Evolutionary conservation across 2,113 vertebrate genomes (phyloP).

Genomic region (Brachypteracias leptosomus): DNA sequence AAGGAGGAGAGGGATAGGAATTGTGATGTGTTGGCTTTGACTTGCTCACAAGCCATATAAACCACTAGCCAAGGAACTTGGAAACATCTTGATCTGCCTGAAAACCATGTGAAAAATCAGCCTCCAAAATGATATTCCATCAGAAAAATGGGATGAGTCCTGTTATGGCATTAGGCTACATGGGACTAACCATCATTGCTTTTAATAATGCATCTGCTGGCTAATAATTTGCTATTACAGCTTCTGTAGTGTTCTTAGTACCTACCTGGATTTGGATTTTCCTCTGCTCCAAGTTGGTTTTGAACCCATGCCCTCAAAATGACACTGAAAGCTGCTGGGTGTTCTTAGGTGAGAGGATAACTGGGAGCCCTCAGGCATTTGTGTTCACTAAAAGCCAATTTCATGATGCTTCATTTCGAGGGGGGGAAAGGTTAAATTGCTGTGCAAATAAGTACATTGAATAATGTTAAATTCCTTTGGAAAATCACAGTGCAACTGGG

Average conservation of each 20-base stretch:
- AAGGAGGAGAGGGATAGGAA: neutral
- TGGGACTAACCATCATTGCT: neutral
- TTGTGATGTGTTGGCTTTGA: neutral
- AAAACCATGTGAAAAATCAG: neutral
- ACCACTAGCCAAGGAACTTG: neutral
- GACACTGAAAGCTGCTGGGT: neutral
- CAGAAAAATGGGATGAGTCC: neutral
- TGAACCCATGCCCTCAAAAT: neutral
- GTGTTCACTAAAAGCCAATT: neutral
- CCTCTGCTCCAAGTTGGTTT: neutral
- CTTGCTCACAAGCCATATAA: neutral
- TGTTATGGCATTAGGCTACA: neutral
- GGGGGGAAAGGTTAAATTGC: neutral
- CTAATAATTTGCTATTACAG: neutral
- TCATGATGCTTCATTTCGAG: neutral
- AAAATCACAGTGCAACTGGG: neutral
- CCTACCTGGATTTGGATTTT: neutral
- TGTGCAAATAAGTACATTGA: neutral
- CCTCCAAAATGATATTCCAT: neutral
- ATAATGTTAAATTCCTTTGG: neutral
- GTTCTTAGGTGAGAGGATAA: neutral
- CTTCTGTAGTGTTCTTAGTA: neutral
- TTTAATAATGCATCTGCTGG: neutral
- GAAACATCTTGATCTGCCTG: neutral
- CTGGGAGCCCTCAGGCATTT: neutral